Evolutionary conservation across 2,888 invertebrate genomes (phyloP), one percentile per base, ranked within the genome.

Genomic region (Scaptomyza tumidula): DNA sequence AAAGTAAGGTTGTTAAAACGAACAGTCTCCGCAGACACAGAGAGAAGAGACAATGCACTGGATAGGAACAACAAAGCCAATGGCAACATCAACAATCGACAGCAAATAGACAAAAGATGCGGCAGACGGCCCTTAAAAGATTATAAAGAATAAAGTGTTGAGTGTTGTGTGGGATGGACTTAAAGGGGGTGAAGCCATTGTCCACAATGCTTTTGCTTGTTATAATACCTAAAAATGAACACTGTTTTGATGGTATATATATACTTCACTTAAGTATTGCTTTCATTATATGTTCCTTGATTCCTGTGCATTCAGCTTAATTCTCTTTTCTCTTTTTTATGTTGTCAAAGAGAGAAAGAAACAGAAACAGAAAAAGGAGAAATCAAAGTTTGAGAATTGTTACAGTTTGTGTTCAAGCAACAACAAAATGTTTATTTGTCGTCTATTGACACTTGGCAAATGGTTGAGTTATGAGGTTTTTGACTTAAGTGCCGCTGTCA

Each of bases 61-160:
- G 31, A 45, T 43, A 59, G 44, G 37, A 75, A 56, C 45, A 55
- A 44, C 41, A 45, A 44, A 13, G 27, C 10, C 59, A 63, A 31
- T 39, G 44, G 35, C 59, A 64, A 53, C 52, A 58, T 24, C 39
- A 71, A 60, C 72, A 74, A 59, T 59, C 70, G 41, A 50, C 60
- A 60, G 58, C 75, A 70, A 84, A 81, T 70, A 75, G 79, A 81
- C 86, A 86, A 81, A 79, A 80, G 80, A 75, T 72, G 69, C 75
- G 71, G 44, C 78, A 71, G 81, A 86, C 70, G 46, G 62, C 66
- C 80, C 81, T 77, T 76, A 77, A 81, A 77, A 86, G 85, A 81
- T 81, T 81, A 86, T 81, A 81, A 81, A 84, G 75, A 76, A 68
- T 72, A 56, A 77, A 78, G 48, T 27, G 49, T 29, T 29, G 13